These are phyloP conservation scores for Mesaphorura yosii DNA, from an alignment of 1,140 invertebrate species.

Conservation along the genomic window DNA sequence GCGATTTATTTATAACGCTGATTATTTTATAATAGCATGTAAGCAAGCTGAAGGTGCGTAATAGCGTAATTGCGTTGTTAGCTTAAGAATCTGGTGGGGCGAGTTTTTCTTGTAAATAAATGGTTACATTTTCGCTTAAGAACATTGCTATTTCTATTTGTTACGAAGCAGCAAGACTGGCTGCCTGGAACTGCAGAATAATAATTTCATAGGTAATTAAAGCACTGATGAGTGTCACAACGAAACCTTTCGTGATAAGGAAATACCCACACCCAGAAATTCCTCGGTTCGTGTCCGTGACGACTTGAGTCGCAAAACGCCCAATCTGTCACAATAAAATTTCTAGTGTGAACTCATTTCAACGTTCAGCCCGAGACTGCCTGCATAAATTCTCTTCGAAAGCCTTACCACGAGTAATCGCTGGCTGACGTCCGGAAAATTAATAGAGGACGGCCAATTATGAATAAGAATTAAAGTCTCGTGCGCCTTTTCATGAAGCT, in stretches of 20 bases:
- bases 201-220: constrained; percentile 21
- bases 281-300: constrained; percentile 5
- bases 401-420: constrained; percentile 15
- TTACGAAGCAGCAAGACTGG: constrained; percentile 1
- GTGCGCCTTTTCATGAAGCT: constrained; percentile 15
- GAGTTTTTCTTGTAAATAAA: no score
- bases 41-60: no score
- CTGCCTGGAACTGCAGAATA: constrained; percentile 20
- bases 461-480: constrained; percentile 16
- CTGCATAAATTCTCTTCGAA: constrained; percentile 2
- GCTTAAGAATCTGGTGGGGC: not conserved
- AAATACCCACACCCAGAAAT: constrained; percentile 23
- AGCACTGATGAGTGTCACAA: constrained; percentile 14
- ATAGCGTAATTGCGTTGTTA: no score
- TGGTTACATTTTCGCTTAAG: not conserved
- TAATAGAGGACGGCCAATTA: constrained; percentile 12
- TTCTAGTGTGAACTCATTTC: no score
- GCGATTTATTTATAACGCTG: no score
- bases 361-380: no score
- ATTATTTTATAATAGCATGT: no score
- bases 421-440: not conserved
- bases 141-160: not conserved
- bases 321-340: constrained; percentile 6
- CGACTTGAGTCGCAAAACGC: constrained; percentile 15
- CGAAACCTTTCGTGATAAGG: constrained; percentile 17